Evolutionary conservation across 2,888 invertebrate species (phyloP).

Genomic region (Hirtodrosophila cameraria): DNA sequence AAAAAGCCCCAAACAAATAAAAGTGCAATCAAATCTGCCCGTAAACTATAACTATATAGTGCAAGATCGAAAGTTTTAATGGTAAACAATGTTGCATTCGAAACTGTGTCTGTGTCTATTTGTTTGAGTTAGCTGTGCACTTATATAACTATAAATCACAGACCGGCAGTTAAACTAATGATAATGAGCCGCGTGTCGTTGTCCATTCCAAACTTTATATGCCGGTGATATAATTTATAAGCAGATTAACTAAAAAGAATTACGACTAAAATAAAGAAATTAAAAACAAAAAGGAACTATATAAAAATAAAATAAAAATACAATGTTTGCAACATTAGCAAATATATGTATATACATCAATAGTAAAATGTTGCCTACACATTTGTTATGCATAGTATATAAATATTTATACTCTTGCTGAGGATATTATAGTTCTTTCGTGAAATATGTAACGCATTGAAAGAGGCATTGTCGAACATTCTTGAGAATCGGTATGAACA

Average conservation of each 20-base stretch:
- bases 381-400: slow-evolving; percentile 44
- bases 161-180: slow-evolving; percentile 8
- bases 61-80: slow-evolving; percentile 66
- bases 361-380: slow-evolving; percentile 35
- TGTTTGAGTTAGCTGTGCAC: slow-evolving; percentile 24
- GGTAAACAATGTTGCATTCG: slow-evolving; percentile 57
- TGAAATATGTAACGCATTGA: too few relatives aligned
- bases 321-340: slow-evolving; percentile 16
- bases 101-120: too few relatives aligned
- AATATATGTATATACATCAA: slow-evolving; percentile 31
- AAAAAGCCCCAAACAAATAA: slow-evolving; percentile 20
- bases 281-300: too few relatives aligned
- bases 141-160: slow-evolving; percentile 66
- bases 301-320: too few relatives aligned
- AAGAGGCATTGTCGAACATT: too few relatives aligned
- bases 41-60: slow-evolving; percentile 38
- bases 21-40: slow-evolving; percentile 3
- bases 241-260: slow-evolving; percentile 42
- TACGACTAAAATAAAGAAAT: neutral
- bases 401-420: too few relatives aligned
- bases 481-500: too few relatives aligned
- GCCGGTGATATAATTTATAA: slow-evolving; percentile 54
- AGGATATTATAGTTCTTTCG: too few relatives aligned
- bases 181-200: slow-evolving; percentile 10
- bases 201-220: slow-evolving; percentile 13